phyloP scores from a whole-genome alignment of 92 coral and sea anemone species.

The Umimayanthus chanpuru region DNA sequence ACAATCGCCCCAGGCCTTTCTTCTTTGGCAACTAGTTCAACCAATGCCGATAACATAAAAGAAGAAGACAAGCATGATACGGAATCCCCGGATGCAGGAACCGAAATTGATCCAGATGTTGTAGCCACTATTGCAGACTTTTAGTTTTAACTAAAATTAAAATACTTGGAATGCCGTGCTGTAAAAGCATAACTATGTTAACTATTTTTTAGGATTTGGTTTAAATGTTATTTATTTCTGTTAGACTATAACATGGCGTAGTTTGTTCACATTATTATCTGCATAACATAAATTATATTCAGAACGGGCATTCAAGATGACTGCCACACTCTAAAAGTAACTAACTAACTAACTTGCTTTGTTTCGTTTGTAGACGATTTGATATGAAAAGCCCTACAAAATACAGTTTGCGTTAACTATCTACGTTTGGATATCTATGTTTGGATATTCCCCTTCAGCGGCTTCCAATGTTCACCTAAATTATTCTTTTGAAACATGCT shows the following conservation, averaged over 20 bases:
- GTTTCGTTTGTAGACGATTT: neutral
- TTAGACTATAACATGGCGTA: neutral
- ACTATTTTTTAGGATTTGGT: neutral
- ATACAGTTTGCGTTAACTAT: no score
- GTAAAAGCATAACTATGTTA: neutral
- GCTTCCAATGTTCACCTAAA: neutral
- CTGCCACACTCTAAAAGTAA: neutral
- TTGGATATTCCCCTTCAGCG: neutral
- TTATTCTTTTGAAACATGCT: no score
- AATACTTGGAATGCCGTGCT: neutral
- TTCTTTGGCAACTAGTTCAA: slow-evolving; percentile 57
- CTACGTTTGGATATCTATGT: neutral
- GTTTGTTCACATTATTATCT: neutral
- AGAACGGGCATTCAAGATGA: neutral
- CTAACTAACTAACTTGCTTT: neutral
- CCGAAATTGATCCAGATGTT: slow-evolving; percentile 73
- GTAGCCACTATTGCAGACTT: slow-evolving; percentile 80
- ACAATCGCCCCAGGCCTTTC: slow-evolving; percentile 81
- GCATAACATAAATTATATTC: no score
- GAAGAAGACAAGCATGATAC: slow-evolving; percentile 28
- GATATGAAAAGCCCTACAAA: no score
- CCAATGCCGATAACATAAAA: slow-evolving; percentile 14
- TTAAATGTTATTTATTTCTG: neutral
- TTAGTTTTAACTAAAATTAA: slow-evolving; percentile 23
- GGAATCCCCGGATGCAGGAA: slow-evolving; percentile 14